These are phyloP conservation scores for Brassicogethes aeneus DNA, from an alignment of 2,888 invertebrate genomes.

Conservation along the genomic window DNA sequence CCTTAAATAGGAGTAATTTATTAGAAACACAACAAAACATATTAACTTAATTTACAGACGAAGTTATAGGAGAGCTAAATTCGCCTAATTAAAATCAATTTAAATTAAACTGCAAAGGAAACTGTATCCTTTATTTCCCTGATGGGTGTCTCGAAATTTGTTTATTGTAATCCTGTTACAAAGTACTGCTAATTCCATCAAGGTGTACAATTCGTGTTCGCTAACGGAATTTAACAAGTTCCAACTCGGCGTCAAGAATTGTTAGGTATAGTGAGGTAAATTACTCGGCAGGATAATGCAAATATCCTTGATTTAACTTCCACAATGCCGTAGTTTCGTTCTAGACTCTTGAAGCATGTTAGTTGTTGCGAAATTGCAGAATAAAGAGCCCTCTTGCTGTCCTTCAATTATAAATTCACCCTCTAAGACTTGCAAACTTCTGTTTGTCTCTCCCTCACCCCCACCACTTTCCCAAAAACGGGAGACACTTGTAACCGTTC, in stretches of 20 bases:
- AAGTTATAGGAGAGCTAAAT: too few species aligned
- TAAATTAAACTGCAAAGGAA: too few species aligned
- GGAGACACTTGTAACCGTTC: not conserved
- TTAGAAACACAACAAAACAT: too few species aligned
- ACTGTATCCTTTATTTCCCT: too few species aligned
- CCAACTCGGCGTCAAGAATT: constrained; percentile 14
- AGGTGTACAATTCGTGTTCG: not conserved
- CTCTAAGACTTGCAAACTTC: constrained; percentile 7
- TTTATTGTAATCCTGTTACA: not conserved
- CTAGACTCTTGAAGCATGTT: constrained; percentile 19
- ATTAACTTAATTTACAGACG: too few species aligned
- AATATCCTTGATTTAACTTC: constrained; percentile 25
- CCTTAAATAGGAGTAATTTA: too few species aligned
- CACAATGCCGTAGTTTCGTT: constrained; percentile 20
- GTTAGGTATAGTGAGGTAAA: constrained; percentile 12
- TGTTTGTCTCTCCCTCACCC: not conserved
- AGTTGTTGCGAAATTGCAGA: constrained; percentile 24
- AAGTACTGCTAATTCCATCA: not conserved
- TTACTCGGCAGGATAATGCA: constrained; percentile 20
- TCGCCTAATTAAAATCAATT: too few species aligned
- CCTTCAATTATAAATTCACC: constrained; percentile 28
- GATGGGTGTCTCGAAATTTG: too few species aligned
- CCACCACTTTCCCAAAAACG: not conserved
- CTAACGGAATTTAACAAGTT: constrained; percentile 10
- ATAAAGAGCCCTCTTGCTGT: constrained; percentile 24